These are phyloP conservation scores for Dorcus hopei DNA, from an alignment of 2,888 invertebrate genomes.

Conservation along the genomic window DNA sequence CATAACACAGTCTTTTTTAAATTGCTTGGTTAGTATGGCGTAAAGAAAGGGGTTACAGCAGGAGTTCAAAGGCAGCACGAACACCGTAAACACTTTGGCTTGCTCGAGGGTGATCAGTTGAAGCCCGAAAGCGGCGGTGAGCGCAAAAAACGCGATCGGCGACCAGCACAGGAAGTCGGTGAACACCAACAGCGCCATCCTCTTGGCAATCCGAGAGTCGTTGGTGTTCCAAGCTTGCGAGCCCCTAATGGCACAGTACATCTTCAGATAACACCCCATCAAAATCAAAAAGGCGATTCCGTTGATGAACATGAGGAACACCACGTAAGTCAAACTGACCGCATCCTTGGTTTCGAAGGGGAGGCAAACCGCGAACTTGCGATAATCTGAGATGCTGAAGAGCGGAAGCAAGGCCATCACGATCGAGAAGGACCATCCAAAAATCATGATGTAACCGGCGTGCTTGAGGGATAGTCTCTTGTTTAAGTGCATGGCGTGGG, in stretches of 20 bases:
- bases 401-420: slow-evolving; percentile 86
- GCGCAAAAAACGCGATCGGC: slow-evolving; percentile 92
- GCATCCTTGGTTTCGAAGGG: slow-evolving; percentile 85
- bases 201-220: slow-evolving; percentile 91
- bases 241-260: slow-evolving; percentile 97
- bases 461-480: slow-evolving; percentile 87
- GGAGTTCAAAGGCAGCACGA: slow-evolving; percentile 91
- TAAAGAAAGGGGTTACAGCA: slow-evolving; percentile 98
- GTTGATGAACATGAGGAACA: slow-evolving; percentile 86
- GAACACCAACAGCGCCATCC: slow-evolving; percentile 95
- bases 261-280: slow-evolving; percentile 93
- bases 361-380: slow-evolving; percentile 94
- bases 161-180: slow-evolving; percentile 98
- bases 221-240: slow-evolving; percentile 97
- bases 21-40: slow-evolving; percentile 95
- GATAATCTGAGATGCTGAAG: slow-evolving; percentile 89
- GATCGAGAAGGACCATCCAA: slow-evolving; percentile 89
- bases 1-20: slow-evolving; percentile 94
- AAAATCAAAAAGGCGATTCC: slow-evolving; percentile 91
- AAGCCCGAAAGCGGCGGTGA: slow-evolving; percentile 89
- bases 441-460: slow-evolving; percentile 87
- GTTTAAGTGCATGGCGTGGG: slow-evolving; percentile 96
- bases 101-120: slow-evolving; percentile 90
- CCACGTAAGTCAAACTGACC: slow-evolving; percentile 82
- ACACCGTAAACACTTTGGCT: slow-evolving; percentile 94